These are phyloP conservation scores for Silurus lanzhouensis DNA, from an alignment of 2,797 vertebrate species.

Conservation along the genomic window DNA sequence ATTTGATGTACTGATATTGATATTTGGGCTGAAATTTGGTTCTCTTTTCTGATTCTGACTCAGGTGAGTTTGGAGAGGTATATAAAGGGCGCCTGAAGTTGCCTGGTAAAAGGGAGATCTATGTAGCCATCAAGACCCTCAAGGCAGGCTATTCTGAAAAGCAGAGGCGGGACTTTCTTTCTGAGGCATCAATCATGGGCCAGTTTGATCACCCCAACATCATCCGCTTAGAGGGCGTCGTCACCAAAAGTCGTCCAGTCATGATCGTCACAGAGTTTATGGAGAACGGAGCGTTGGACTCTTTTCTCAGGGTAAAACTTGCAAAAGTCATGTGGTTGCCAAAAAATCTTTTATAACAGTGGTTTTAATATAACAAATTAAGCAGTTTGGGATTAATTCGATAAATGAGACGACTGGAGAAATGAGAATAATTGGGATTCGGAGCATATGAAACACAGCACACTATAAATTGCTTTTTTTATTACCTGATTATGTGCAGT, in stretches of 20 bases:
- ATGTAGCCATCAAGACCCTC: slow-evolving; percentile 95
- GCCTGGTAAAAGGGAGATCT: slow-evolving; percentile 94
- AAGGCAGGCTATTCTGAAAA: slow-evolving; percentile 98
- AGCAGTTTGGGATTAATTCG: not conserved
- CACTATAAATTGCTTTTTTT: not conserved
- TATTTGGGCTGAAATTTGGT: not conserved
- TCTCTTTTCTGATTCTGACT: not conserved
- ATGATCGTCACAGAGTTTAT: slow-evolving; percentile 99
- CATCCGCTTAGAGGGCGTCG: slow-evolving; percentile 94
- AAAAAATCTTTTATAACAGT: not conserved
- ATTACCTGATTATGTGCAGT: not conserved
- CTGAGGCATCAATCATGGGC: slow-evolving; percentile 98
- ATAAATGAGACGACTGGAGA: not conserved
- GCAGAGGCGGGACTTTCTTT: slow-evolving; percentile 94
- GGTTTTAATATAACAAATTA: not conserved
- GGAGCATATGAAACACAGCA: not conserved
- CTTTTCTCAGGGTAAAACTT: slow-evolving; percentile 87
- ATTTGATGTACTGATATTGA: not conserved
- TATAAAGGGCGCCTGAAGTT: slow-evolving; percentile 98
- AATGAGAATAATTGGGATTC: not conserved
- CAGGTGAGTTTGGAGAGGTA: slow-evolving; percentile 98
- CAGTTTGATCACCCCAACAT: slow-evolving; percentile 99
- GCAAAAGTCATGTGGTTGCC: not conserved
- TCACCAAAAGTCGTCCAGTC: slow-evolving; percentile 96
- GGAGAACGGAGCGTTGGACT: slow-evolving; percentile 98